A percentile compares a stretch with the other conserved stretches of the same genome.
Conservation (phyloP, 2,888 invertebrate species). For the Acleris holmiana region DNA sequence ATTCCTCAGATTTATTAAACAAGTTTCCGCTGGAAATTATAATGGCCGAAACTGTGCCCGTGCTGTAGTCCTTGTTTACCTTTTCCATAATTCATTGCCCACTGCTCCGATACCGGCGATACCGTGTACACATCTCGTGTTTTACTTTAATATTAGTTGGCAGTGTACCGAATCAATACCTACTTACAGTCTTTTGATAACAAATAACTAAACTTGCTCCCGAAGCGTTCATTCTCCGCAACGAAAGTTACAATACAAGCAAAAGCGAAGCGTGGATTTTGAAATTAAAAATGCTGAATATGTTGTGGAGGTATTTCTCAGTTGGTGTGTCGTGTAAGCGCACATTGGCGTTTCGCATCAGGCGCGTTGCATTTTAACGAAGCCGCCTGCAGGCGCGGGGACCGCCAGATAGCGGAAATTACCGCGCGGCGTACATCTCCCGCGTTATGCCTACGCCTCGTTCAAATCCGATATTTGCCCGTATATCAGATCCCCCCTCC, state of each 20-base stretch:
- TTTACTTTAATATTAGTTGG: conserved; percentile 4
- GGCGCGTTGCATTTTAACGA: conserved; percentile 73
- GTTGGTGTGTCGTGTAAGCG: conserved; percentile 59
- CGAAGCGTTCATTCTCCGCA: conserved; percentile 3
- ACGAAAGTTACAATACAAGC: conserved; percentile 16
- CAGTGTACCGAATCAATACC: conserved; percentile 1
- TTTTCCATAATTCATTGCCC: conserved; percentile 18
- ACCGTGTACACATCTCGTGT: neutral
- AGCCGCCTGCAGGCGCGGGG: conserved; percentile 45
- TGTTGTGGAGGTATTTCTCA: conserved; percentile 50
- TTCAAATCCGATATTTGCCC: conserved; percentile 47
- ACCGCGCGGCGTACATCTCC: conserved; percentile 52
- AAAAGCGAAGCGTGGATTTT: conserved; percentile 47
- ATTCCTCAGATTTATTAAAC: conserved; percentile 59
- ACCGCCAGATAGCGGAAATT: conserved; percentile 71
- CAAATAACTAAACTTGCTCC: conserved; percentile 20
- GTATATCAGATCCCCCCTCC: conserved; percentile 9
- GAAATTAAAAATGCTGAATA: conserved; percentile 64
- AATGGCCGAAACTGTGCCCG: conserved; percentile 44
- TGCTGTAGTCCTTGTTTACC: conserved; percentile 28
- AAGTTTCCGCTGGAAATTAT: conserved; percentile 55
- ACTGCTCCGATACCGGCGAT: conserved; percentile 4
- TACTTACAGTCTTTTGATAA: conserved; percentile 9
- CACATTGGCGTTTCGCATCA: conserved; percentile 68
- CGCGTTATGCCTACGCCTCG: conserved; percentile 49